Evolutionary conservation across 2,797 vertebrate genomes (phyloP).

Genomic region (Pangasius krempfi): DNA sequence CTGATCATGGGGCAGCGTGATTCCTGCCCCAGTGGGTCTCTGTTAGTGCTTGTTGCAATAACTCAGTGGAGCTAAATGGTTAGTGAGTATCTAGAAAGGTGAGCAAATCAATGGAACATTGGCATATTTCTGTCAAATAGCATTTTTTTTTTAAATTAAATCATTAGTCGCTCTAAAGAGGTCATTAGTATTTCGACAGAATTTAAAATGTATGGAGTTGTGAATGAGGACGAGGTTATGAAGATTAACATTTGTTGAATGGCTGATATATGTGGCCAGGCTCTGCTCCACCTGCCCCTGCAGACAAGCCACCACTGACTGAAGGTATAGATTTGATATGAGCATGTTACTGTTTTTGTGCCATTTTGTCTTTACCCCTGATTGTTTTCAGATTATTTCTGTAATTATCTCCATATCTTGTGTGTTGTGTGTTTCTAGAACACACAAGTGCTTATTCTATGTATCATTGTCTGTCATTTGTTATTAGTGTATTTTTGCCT

Average conservation of each 20-base stretch:
- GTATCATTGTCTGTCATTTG: constrained; percentile 15
- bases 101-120: neutral
- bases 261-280: neutral
- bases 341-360: neutral
- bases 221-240: neutral
- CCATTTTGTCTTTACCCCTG: neutral
- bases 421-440: neutral
- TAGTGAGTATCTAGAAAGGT: neutral
- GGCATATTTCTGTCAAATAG: neutral
- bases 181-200: neutral
- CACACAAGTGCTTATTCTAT: neutral
- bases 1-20: neutral
- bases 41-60: neutral
- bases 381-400: neutral
- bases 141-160: neutral
- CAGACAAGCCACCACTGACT: neutral
- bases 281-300: neutral
- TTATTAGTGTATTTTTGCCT: constrained; percentile 28
- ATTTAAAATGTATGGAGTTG: neutral
- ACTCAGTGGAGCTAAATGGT: neutral
- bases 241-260: neutral
- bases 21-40: neutral
- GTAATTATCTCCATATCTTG: neutral
- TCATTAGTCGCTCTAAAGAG: neutral
- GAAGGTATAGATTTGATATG: neutral